A percentile compares a stretch with the other conserved stretches of the same genome.
Conservation (phyloP, 2,888 invertebrate genomes). For the Copidosoma aretas region DNA sequence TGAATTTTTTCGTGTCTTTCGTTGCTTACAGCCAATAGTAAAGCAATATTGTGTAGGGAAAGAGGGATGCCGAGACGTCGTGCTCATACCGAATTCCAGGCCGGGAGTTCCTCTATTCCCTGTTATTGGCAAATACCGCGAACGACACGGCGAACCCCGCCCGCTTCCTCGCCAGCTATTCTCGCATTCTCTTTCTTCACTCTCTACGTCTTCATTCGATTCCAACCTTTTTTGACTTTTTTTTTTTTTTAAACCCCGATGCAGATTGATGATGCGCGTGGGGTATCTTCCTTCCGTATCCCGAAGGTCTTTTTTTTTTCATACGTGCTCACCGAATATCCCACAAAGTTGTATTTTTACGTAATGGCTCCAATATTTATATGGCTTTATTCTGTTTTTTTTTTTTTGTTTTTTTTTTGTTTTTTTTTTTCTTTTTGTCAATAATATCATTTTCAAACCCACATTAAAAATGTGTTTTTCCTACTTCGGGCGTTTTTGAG, state of each 20-base stretch:
- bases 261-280: not conserved
- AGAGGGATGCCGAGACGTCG: constrained; percentile 48
- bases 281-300: too few relatives aligned
- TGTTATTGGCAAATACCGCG: constrained; percentile 50
- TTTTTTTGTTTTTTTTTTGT: too few relatives aligned
- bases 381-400: too few relatives aligned
- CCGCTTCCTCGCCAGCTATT: too few relatives aligned
- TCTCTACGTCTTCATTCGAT: not conserved
- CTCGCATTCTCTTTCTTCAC: not conserved
- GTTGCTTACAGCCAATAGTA: constrained; percentile 47
- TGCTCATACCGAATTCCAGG: constrained; percentile 56
- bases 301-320: too few relatives aligned
- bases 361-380: too few relatives aligned
- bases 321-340: too few relatives aligned
- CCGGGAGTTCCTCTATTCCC: constrained; percentile 41
- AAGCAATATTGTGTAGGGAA: constrained; percentile 48
- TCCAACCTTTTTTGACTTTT: constrained; percentile 1
- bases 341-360: too few relatives aligned
- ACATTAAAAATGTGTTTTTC: too few relatives aligned
- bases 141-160: constrained; percentile 15
- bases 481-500: too few relatives aligned
- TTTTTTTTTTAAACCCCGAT: not conserved
- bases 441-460: too few relatives aligned
- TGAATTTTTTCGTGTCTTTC: constrained; percentile 41
- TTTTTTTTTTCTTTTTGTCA: too few relatives aligned